Evolutionary conservation across 2,113 vertebrate genomes (phyloP).

Genomic region (Ia io): DNA sequence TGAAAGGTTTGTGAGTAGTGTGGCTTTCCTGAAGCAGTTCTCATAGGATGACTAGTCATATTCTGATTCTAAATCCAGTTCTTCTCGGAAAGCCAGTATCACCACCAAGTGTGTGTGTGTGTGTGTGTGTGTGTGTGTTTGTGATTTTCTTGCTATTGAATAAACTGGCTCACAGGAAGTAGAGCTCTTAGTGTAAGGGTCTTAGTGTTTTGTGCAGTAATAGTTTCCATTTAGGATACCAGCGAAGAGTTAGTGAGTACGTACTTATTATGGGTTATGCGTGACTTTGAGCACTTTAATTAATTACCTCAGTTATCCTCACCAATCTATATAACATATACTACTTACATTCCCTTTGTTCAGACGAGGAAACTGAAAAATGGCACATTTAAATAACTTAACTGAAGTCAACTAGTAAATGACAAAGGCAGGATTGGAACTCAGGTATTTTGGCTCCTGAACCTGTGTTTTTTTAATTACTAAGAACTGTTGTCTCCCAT

Average conservation of each 20-base stretch:
- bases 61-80: constrained; percentile 11
- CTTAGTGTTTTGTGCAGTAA: background rate
- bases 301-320: background rate
- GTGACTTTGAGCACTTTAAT: background rate
- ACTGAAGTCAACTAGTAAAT: background rate
- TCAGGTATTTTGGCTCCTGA: background rate
- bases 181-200: background rate
- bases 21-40: background rate
- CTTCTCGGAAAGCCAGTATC: background rate
- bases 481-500: background rate
- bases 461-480: background rate
- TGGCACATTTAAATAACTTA: background rate
- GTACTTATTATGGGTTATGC: background rate
- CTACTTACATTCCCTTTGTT: background rate
- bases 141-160: background rate
- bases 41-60: background rate
- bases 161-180: background rate
- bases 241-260: background rate
- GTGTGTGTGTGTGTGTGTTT: background rate
- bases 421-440: background rate
- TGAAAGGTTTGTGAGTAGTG: background rate
- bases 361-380: background rate
- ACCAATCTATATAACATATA: no score
- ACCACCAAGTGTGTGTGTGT: background rate
- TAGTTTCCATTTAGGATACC: background rate